Conservation (phyloP, 1,140 invertebrate species). For the Euura saliciscinereae region DNA sequence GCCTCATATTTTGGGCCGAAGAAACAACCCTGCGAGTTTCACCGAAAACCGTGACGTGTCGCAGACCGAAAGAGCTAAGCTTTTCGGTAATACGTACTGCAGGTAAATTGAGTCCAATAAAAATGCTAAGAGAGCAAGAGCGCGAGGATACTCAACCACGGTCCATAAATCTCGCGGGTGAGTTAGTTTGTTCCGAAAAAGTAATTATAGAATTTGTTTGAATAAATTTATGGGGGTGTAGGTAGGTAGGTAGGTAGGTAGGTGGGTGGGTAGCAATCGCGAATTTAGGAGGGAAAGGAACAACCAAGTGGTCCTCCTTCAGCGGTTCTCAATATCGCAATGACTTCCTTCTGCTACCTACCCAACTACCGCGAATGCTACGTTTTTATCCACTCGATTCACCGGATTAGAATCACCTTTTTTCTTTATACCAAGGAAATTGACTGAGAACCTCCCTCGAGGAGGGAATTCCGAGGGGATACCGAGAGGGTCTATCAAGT, state of each 20-base stretch:
- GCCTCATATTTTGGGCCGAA: too few species aligned
- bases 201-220: constrained; percentile 58
- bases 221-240: constrained; percentile 49
- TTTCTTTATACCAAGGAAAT: not conserved
- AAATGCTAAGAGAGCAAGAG: constrained; percentile 26
- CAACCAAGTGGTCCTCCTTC: constrained; percentile 22
- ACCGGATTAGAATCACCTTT: not conserved
- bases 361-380: too few species aligned
- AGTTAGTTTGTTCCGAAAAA: constrained; percentile 35
- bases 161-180: not conserved
- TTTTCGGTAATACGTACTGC: too few species aligned
- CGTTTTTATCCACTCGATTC: too few species aligned
- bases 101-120: constrained; percentile 17
- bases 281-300: constrained; percentile 38
- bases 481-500: constrained; percentile 49
- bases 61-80: too few species aligned
- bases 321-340: not conserved
- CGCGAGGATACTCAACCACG: constrained; percentile 28
- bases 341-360: not conserved
- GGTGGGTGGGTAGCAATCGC: constrained; percentile 31
- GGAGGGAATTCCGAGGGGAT: not conserved
- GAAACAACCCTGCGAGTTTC: too few species aligned
- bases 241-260: constrained; percentile 18
- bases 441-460: constrained; percentile 38
- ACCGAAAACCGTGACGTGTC: too few species aligned